These are phyloP conservation scores for Mohoua ochrocephala DNA, from an alignment of 2,113 vertebrate genomes.

Conservation along the genomic window DNA sequence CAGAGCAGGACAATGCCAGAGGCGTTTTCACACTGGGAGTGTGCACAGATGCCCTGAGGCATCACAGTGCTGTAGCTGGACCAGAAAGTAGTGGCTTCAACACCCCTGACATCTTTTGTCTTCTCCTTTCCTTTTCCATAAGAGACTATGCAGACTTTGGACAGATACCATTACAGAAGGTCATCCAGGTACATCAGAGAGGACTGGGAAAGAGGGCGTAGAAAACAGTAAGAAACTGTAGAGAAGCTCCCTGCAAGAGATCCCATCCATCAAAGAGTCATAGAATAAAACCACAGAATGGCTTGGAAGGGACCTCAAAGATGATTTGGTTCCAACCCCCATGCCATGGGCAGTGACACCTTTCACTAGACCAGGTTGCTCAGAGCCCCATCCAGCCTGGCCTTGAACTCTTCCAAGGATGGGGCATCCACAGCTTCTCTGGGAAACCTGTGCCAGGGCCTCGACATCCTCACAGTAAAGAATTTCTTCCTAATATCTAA, in stretches of 20 bases:
- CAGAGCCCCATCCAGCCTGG: neutral
- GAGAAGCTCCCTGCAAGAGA: neutral
- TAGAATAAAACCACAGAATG: accelerated
- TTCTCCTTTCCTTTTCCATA: neutral
- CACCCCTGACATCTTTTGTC: neutral
- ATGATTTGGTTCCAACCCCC: accelerated
- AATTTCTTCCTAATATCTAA: neutral
- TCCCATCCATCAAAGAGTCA: neutral
- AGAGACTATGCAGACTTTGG: neutral
- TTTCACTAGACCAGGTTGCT: neutral
- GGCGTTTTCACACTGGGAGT: neutral
- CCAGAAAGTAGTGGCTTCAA: neutral
- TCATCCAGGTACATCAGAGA: neutral
- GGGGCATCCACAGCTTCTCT: neutral
- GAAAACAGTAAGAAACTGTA: neutral
- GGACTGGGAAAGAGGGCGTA: neutral
- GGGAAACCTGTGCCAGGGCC: neutral
- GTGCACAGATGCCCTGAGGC: neutral
- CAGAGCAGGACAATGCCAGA: neutral
- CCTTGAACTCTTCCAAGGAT: neutral
- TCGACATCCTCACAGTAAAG: neutral
- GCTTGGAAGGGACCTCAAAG: neutral
- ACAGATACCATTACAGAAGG: neutral
- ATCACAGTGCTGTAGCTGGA: neutral
- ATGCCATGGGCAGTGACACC: neutral